A percentile compares a stretch with the other conserved stretches of the same genome.
Conservation (phyloP, 2,113 vertebrate species). For the Girardinichthys multiradiatus region DNA sequence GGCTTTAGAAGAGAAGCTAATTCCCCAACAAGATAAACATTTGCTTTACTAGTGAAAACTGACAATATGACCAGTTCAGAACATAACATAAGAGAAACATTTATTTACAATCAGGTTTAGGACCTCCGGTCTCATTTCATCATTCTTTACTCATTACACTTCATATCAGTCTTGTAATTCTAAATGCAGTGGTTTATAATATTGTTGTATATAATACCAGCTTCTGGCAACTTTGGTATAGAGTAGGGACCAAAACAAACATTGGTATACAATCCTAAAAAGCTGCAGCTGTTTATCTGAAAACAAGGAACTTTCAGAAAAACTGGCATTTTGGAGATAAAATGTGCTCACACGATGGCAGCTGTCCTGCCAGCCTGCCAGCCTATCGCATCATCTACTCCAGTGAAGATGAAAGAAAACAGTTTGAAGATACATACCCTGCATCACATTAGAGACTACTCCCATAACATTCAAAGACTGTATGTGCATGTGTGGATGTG, state of each 20-base stretch:
- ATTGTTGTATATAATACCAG: conserved; percentile 7
- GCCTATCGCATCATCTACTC: conserved; percentile 67
- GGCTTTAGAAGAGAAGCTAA: not conserved
- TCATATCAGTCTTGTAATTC: not conserved
- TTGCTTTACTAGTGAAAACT: not conserved
- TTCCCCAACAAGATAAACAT: not conserved
- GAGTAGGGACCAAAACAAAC: not conserved
- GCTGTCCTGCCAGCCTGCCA: conserved; percentile 38
- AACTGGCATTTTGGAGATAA: conserved; percentile 72
- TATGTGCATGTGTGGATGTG: not conserved
- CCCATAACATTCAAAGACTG: conserved; percentile 52
- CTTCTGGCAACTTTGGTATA: not conserved
- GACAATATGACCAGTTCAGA: not conserved
- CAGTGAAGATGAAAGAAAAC: conserved; percentile 72
- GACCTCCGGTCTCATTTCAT: not conserved
- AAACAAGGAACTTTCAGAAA: conserved; percentile 61
- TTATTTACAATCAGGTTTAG: not conserved
- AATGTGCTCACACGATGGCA: conserved; percentile 41
- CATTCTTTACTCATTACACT: not conserved
- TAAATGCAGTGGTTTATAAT: not conserved
- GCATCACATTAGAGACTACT: conserved; percentile 65
- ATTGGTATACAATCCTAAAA: conserved; percentile 19
- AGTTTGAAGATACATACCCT: conserved; percentile 72
- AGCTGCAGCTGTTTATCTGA: conserved; percentile 30
- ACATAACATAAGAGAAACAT: not conserved